Percentiles rank a stretch among this genome's conserved stretches.
phyloP scores from a whole-genome alignment of 2,113 vertebrate genomes.

The Pogonocichla stellata region DNA sequence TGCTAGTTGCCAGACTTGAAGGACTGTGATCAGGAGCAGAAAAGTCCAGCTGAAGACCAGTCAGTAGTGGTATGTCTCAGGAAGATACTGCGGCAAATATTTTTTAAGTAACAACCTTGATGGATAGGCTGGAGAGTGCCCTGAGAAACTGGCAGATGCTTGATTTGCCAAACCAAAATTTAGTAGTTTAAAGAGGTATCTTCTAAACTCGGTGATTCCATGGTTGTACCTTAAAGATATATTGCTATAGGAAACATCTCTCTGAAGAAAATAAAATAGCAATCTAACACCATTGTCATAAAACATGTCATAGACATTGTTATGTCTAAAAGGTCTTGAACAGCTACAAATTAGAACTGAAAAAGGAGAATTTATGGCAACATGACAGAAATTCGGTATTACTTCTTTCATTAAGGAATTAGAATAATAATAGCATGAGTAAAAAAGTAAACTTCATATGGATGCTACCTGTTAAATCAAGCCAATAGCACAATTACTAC shows the following conservation, averaged over 20 bases:
- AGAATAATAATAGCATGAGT: no score
- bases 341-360: background rate
- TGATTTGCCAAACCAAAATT: background rate
- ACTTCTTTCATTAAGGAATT: background rate
- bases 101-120: background rate
- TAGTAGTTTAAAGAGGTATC: background rate
- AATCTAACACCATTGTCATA: background rate
- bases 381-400: background rate
- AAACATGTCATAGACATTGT: no score
- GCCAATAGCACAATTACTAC: accelerated
- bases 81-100: accelerated
- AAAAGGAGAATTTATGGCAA: background rate
- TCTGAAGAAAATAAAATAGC: background rate
- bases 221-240: background rate
- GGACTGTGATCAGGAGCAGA: background rate
- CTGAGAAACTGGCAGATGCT: background rate
- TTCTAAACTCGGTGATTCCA: background rate
- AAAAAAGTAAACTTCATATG: background rate
- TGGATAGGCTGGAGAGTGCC: background rate
- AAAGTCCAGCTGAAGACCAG: background rate
- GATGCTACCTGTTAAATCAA: background rate
- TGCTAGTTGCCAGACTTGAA: background rate
- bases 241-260: background rate
- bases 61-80: background rate
- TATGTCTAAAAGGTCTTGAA: background rate